These are phyloP conservation scores for Psephotus haematonotus DNA, from an alignment of 2,113 vertebrate species.

Conservation along the genomic window DNA sequence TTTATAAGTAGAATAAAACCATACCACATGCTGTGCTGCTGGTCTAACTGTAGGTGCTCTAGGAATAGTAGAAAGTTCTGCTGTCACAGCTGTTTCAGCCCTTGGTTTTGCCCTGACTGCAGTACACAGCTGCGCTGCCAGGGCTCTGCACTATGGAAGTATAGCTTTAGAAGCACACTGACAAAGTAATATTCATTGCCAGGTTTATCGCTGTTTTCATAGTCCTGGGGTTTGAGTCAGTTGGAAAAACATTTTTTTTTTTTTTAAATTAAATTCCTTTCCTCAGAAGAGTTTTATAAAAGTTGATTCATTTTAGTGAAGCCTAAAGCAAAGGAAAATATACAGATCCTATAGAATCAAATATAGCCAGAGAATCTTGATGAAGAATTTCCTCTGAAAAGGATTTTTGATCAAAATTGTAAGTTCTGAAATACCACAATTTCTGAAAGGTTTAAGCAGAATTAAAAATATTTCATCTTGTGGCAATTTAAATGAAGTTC, in stretches of 20 bases:
- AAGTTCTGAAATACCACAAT: neutral
- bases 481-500: neutral
- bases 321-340: neutral
- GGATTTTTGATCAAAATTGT: neutral
- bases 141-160: neutral
- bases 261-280: neutral
- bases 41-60: neutral
- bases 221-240: neutral
- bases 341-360: neutral
- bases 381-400: neutral
- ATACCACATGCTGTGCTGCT: neutral
- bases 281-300: neutral
- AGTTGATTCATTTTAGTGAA: neutral
- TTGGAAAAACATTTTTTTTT: neutral
- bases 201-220: neutral
- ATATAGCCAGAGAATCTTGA: neutral
- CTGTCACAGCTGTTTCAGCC: neutral
- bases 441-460: neutral
- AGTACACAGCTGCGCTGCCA: neutral
- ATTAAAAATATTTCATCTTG: neutral
- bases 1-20: neutral
- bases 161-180: neutral
- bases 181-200: neutral
- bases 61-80: neutral
- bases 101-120: neutral